Percentiles rank a stretch among this genome's conserved stretches.
phyloP scores from a whole-genome alignment of 2,113 vertebrate genomes.

The Petaurus breviceps region DNA sequence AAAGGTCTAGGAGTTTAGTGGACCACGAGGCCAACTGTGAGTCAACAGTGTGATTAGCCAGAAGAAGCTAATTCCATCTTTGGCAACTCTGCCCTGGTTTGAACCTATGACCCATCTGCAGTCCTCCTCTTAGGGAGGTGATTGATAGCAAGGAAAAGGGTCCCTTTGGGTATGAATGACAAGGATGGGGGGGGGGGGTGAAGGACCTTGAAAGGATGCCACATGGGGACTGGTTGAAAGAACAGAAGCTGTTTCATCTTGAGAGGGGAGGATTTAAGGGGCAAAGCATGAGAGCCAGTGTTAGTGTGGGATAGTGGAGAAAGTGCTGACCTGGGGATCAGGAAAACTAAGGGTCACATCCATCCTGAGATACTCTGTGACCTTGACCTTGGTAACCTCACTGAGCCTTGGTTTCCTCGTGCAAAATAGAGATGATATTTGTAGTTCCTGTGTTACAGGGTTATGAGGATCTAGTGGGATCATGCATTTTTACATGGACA shows the following conservation, averaged over 20 bases:
- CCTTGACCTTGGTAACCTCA: too few relatives aligned
- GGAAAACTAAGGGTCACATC: not conserved
- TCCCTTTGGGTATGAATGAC: not conserved
- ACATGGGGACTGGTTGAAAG: not conserved
- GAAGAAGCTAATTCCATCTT: too few relatives aligned
- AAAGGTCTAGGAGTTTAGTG: slow-evolving; percentile 1
- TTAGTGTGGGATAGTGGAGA: not conserved
- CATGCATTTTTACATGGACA: not conserved
- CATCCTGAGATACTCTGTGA: too few relatives aligned
- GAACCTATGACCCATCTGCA: not conserved
- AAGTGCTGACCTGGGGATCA: not conserved
- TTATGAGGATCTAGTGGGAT: not conserved
- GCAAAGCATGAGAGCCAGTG: not conserved
- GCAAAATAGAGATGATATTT: not conserved
- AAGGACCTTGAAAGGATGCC: too few relatives aligned
- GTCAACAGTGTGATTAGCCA: not conserved
- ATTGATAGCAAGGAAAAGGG: not conserved
- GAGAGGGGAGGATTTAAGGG: too few relatives aligned
- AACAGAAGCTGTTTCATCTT: not conserved
- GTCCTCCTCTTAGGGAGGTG: not conserved
- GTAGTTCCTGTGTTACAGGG: not conserved
- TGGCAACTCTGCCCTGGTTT: not conserved
- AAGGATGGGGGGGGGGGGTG: too few relatives aligned
- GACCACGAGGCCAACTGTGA: not conserved
- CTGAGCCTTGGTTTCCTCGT: not conserved